Evolutionary conservation across 2,797 vertebrate genomes (phyloP), one percentile per base, ranked within the genome.

Genomic region (Denticeps clupeoides): DNA sequence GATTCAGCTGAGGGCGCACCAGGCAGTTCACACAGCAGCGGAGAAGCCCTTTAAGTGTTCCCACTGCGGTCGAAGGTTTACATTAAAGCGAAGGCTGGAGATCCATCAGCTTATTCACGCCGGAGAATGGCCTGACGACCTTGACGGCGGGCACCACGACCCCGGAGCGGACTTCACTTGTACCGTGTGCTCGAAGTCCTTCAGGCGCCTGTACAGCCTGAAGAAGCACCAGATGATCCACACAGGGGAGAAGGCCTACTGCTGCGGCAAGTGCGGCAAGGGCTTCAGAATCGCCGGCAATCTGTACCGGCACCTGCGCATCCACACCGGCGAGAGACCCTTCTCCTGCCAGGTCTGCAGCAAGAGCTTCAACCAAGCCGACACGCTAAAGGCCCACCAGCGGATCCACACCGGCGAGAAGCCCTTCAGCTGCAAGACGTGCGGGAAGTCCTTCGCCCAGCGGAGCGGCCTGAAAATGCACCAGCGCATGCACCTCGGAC

Each of bases 281-380:
- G 68, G 73, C 59, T 90, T 89, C 63, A 77, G 73, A 1, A 77
- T 82, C 32, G 79, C 67, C 3, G 82, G 83, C 0, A 87, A 87
- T 63, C 76, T 89, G 13, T 69, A 76, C 48, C 78, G 82, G 7
- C 88, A 89, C 62, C 71, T 84, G 65, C 85, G 84, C 47, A 86
- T 85, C 15, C 86, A 90, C 62, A 88, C 86, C 0, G 87, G 88
- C 1, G 88, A 88, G 23, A 88, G 86, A 41, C 83, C 87, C 0
- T 87, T 79, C 60, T 69, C 68, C 2, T 87, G 86, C 4, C 61
- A 63, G 5, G 78, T 75, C 0, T 89, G 85, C 9, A 82, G 82
- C 2, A 85, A 84, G 29, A 79, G 80, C 60, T 89, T 87, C 64
- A 87, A 85, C 54, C 86, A 87, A 62, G 74, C 67, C 0, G 79